Percentiles rank a stretch among this genome's conserved stretches.
phyloP scores from a whole-genome alignment of 2,888 invertebrate species.

The Watsonalla binaria region DNA sequence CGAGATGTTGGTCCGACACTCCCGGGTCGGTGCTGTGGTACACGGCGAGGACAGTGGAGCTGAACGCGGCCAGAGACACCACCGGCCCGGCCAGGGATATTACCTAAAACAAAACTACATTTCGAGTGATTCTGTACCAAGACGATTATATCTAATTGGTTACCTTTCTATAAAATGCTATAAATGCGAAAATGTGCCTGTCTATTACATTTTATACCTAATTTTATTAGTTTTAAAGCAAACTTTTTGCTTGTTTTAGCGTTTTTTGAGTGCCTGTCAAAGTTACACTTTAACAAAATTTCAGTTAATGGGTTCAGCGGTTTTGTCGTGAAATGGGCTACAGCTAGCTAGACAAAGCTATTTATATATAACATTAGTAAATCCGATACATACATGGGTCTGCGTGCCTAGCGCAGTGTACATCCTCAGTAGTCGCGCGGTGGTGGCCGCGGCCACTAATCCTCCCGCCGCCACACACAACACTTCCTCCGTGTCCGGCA shows the following conservation, averaged over 20 bases:
- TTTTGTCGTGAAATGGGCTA: too few relatives aligned
- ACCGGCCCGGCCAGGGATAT: constrained; percentile 62
- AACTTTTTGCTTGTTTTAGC: too few relatives aligned
- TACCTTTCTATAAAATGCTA: too few relatives aligned
- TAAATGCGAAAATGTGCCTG: too few relatives aligned
- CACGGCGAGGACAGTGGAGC: constrained; percentile 54
- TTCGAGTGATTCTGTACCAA: too few relatives aligned
- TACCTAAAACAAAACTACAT: constrained; percentile 41
- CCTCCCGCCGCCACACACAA: constrained; percentile 82
- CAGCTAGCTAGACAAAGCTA: too few relatives aligned
- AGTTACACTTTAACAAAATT: too few relatives aligned
- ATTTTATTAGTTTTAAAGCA: too few relatives aligned
- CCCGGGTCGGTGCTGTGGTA: constrained; percentile 68
- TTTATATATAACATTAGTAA: background rate
- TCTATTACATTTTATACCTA: too few relatives aligned
- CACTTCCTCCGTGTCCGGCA: constrained; percentile 89
- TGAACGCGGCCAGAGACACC: constrained; percentile 53
- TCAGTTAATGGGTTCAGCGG: too few relatives aligned
- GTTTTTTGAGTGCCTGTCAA: too few relatives aligned
- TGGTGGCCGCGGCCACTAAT: constrained; percentile 90
- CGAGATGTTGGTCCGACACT: constrained; percentile 57
- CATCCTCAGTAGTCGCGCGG: constrained; percentile 85
- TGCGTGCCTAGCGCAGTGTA: constrained; percentile 94
- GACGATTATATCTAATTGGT: too few relatives aligned
- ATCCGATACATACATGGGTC: constrained; percentile 72